Evolutionary conservation across 1,140 invertebrate species (phyloP), one percentile per base, ranked within the genome.

Genomic region (Dreissena rostriformis): DNA sequence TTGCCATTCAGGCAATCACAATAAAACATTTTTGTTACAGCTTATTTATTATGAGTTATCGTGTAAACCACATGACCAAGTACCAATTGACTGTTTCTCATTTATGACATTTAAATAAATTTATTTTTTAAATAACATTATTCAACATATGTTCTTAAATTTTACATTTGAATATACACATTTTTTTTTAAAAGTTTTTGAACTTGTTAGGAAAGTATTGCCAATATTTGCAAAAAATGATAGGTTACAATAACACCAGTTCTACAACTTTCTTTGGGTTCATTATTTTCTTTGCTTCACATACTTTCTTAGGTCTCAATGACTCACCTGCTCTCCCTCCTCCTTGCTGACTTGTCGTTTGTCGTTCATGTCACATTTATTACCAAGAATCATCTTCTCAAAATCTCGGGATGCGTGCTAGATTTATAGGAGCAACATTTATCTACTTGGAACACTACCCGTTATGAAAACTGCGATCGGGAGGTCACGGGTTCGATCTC

Each of bases 331-430:
- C 95, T 98, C 97, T 90, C 98, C 98, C 91, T 96, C 95, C 91
- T 98, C 97, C 93, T 96, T 97, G 88, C 96, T 96, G 79, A 99
- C 98, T 90, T 98, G 96, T 93, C 99, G 95, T 94, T 97, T 98
- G 90, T 98, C 98, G 91, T 98, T 97, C 97, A 99, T 98, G 95
- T 99, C 99, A 96, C 98, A 99, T 95, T 99, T 99, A 94, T 99
- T 99, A 65, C 98, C 99, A 89, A 99, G 95, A 90, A 99, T 98
- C 98, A 99, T 99, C 94, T 99, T 99, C 91, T 99, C 98, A 66
- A 99, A 98, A 95, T 99, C 98, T 94, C 99, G 98, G 94, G 98
- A 99, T 22, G 98, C 99, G 95, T 99, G 98, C 97, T 98, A 89
- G 53, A 94, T 39, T 39, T 39, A 39, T 2, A 39, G 39, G 8